phyloP scores from a whole-genome alignment of 2,888 invertebrate species.

The Caprella mutica region DNA sequence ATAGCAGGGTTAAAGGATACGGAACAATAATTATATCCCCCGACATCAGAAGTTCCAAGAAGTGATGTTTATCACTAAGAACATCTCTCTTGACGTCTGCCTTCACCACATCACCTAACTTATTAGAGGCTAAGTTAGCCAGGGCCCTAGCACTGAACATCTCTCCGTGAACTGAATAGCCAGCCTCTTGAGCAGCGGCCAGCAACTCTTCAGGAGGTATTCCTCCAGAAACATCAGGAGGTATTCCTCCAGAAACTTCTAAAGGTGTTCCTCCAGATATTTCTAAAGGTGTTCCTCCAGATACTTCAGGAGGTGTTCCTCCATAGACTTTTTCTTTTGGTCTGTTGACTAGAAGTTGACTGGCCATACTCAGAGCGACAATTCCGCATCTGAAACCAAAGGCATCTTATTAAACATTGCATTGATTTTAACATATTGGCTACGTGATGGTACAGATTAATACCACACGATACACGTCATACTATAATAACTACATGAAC shows the following conservation, averaged over 20 bases:
- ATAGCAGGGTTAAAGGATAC: slow-evolving; percentile 28
- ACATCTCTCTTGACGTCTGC: slow-evolving; percentile 25
- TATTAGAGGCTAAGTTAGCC: slow-evolving; percentile 16
- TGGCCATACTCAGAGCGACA: slow-evolving; percentile 31
- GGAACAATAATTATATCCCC: slow-evolving; percentile 29
- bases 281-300: slow-evolving; percentile 4
- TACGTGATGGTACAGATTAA: too few species aligned
- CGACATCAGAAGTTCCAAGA: slow-evolving; percentile 21
- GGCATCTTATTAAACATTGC: too few species aligned
- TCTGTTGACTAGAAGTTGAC: slow-evolving; percentile 13
- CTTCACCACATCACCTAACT: slow-evolving; percentile 16
- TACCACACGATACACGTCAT: too few species aligned
- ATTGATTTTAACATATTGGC: too few species aligned
- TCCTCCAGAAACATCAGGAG: slow-evolving; percentile 9
- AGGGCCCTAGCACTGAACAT: slow-evolving; percentile 28
- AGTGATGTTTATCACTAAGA: slow-evolving; percentile 10
- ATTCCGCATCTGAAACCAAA: slow-evolving; percentile 22
- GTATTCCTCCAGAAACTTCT: too few species aligned
- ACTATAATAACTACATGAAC: too few species aligned
- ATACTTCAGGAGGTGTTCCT: slow-evolving; percentile 9
- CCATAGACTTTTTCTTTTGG: too few species aligned
- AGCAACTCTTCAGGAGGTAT: slow-evolving; percentile 17
- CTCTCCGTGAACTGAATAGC: slow-evolving; percentile 24
- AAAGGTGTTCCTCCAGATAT: background rate
- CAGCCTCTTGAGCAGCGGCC: slow-evolving; percentile 11